A percentile compares a stretch with the other conserved stretches of the same genome.
phyloP scores from a whole-genome alignment of 2,797 vertebrate species.

The Potorous gilbertii region DNA sequence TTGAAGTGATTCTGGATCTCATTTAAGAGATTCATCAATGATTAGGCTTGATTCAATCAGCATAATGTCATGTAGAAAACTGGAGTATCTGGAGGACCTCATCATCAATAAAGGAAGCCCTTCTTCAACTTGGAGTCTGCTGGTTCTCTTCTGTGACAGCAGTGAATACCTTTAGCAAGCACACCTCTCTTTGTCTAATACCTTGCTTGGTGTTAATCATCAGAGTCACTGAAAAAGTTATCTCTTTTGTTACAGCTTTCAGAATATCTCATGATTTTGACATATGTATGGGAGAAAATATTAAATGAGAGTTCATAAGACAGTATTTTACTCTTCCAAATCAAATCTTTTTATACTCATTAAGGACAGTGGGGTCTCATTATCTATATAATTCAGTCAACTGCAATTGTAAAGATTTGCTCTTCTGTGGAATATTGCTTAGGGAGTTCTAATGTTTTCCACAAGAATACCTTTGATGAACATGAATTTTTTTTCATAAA shows the following conservation, averaged over 20 bases:
- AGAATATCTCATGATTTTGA: neutral
- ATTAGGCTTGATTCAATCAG: neutral
- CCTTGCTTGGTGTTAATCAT: neutral
- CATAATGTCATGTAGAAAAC: neutral
- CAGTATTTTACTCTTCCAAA: neutral
- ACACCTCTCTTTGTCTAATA: neutral
- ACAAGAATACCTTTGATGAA: neutral
- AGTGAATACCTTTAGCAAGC: neutral
- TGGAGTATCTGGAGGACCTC: neutral
- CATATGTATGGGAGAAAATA: neutral
- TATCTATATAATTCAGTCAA: neutral
- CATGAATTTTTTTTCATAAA: neutral
- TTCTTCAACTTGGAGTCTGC: neutral
- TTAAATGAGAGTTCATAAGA: neutral
- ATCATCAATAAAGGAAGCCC: neutral
- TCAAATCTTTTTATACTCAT: neutral
- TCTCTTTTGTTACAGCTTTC: neutral
- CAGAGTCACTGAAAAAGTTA: neutral
- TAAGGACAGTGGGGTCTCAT: neutral
- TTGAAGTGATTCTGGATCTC: neutral
- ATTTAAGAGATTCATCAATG: neutral
- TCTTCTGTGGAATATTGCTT: neutral
- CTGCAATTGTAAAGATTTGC: neutral
- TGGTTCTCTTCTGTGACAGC: neutral
- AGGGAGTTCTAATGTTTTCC: neutral